Base-by-base conservation (phyloP, 2,797 vertebrate genomes). In the Hyperoplus immaculatus region DNA sequence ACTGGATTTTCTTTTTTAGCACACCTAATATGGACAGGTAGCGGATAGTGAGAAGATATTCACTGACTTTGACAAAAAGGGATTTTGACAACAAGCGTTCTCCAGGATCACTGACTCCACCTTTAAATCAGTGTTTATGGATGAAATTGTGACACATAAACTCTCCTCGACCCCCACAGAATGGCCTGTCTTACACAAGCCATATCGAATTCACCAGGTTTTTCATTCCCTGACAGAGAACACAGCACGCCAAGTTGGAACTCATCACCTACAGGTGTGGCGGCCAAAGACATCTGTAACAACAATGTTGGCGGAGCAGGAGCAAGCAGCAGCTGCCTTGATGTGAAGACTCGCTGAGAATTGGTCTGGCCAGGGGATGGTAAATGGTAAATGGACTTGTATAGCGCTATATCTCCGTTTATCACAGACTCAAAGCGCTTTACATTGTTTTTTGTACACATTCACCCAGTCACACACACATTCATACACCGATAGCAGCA, bases 241-340 rank as follows among this genome's bases (percentile, higher is more conserved):
- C 56, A n/a, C 45, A n/a, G 1, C 0, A 1, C 50, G 71, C 80
- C 73, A 76, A 74, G 67, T 57, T 77, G 70, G 64, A 80, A 74
- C 76, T 69, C 66, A 70, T 75, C 74, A 36, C 42, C 29, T 49
- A 41, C 70, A 82, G 72, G 77, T 80, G 84, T 47, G 71, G 62
- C 6, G 29, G 80, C 80, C 77, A 84, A 78, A 75, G 82, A 85
- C 84, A 65, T 88, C 78, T 79, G 88, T 71, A 72, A 45, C 63
- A 39, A 81, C 86, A 75, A 77, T 79, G 74, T 70, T 76, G 83
- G 82, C 78, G 14, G n/a, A n/a, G 64, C 72, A 49, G 69, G 73
- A 69, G 66, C 83, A 54, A 72, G 55, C 83, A 55, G 75, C 86
- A 76, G 84, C 84, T 81, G 87, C 60, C 75, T 29, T 84, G 84